Conservation (phyloP, 2,888 invertebrate genomes). For the Euphydryas editha region DNA sequence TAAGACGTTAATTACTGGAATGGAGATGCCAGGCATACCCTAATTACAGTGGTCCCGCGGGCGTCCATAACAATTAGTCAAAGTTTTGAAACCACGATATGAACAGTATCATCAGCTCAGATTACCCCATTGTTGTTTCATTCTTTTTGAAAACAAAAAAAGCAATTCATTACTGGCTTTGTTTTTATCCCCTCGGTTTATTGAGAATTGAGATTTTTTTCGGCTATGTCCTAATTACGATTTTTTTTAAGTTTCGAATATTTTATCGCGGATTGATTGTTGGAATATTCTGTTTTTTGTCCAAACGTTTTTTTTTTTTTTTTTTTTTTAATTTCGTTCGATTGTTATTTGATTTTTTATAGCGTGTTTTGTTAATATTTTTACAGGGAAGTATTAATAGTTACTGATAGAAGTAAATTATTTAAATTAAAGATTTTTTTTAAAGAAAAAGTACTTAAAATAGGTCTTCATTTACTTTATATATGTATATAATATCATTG, state of each 20-base stretch:
- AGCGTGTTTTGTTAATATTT: neutral
- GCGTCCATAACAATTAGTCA: conserved; percentile 39
- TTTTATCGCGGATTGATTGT: neutral
- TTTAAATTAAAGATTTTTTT: no score
- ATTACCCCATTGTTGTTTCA: conserved; percentile 42
- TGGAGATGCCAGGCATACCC: conserved; percentile 26
- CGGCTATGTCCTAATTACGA: conserved; percentile 35
- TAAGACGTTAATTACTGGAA: conserved; percentile 31
- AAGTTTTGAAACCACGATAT: conserved; percentile 41
- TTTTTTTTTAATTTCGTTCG: neutral
- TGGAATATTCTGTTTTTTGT: conserved; percentile 1
- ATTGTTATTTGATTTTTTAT: neutral
- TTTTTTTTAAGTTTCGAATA: conserved; percentile 26
- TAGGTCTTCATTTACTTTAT: no score
- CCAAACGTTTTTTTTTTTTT: neutral
- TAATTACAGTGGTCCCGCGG: conserved; percentile 38
- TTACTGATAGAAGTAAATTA: neutral
- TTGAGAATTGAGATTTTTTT: conserved; percentile 40
- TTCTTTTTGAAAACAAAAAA: conserved; percentile 42
- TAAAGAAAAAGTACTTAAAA: no score
- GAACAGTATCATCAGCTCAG: conserved; percentile 39
- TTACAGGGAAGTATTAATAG: neutral
- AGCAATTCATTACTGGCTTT: conserved; percentile 41
- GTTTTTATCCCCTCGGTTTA: conserved; percentile 37
- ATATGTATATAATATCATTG: no score